Evolutionary conservation across 2,113 vertebrate species (phyloP), one percentile per base, ranked within the genome.

Genomic region (Probosciger aterrimus): DNA sequence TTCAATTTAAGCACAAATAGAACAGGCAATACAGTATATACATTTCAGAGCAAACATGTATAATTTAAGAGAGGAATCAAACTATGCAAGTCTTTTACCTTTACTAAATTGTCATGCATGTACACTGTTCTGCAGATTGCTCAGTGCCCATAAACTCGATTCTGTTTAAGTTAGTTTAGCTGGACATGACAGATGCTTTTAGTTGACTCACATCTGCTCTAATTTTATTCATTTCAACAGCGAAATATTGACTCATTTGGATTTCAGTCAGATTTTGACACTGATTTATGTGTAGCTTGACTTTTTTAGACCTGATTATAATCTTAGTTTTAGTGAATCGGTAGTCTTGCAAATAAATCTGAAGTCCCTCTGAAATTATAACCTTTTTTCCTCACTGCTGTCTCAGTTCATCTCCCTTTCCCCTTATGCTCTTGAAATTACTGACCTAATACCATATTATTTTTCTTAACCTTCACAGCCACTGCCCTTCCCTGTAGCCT

Each of bases 1-100:
- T 96, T 96, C 57, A 75, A 57, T 84, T 94, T 57, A 62, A 86
- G 74, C 65, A 88, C 65, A 96, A 97, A 88, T 62, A 94, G 73
- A 93, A 65, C 65, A 84, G 70, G 80, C 73, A 92, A 75, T 90
- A 71, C n/a, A 33, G 52, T 86, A 73, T 91, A 89, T 91, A 65
- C 52, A 79, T 83, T 89, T 94, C 90, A 91, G 74, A 73, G 27
- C 11, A 64, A 91, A 82, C 39, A 57, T 82, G 28, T 62, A 82
- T 94, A 89, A 95, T 95, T 93, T 84, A 93, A 79, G 65, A 81
- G 37, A 76, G 49, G 75, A 96, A 86, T 76, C 73, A 86, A 86
- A 73, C 83, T 96, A 49, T 14, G 14, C 13, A 49, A 52, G 25
- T 90, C 39, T 47, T 83, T 91, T 71, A 49, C 57, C 52, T 81